These are phyloP conservation scores for Drosophila fungiperda DNA, from an alignment of 2,888 invertebrate genomes.

Conservation along the genomic window DNA sequence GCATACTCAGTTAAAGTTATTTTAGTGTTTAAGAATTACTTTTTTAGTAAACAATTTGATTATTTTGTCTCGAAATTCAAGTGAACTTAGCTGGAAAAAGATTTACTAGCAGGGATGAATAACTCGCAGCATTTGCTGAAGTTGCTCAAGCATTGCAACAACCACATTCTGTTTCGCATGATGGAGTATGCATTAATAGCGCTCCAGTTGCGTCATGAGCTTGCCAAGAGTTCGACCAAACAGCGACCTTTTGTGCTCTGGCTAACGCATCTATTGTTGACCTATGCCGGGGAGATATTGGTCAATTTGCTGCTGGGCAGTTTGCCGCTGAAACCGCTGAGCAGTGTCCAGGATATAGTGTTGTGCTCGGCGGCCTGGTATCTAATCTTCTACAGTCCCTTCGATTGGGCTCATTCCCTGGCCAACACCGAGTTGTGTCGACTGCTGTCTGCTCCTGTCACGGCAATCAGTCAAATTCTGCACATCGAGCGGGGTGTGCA, in stretches of 20 bases:
- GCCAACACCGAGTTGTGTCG: slow-evolving; percentile 46
- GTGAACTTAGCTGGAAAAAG: slow-evolving; percentile 14
- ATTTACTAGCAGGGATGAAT: slow-evolving; percentile 25
- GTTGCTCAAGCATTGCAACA: slow-evolving; percentile 52
- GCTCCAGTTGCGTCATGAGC: slow-evolving; percentile 63
- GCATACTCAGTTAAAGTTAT: slow-evolving; percentile 25
- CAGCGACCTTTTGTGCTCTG: slow-evolving; percentile 62
- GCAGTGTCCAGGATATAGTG: slow-evolving; percentile 52
- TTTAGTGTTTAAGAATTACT: slow-evolving; percentile 10
- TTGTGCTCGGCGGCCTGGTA: slow-evolving; percentile 61
- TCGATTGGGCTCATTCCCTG: slow-evolving; percentile 39
- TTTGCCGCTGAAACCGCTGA: slow-evolving; percentile 62
- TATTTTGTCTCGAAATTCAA: slow-evolving; percentile 57
- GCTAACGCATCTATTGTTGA: slow-evolving; percentile 58
- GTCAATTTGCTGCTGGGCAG: slow-evolving; percentile 60
- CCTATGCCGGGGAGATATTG: slow-evolving; percentile 65
- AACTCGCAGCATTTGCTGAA: slow-evolving; percentile 42
- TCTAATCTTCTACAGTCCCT: slow-evolving; percentile 64
- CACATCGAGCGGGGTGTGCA: slow-evolving; percentile 60
- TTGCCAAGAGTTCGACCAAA: slow-evolving; percentile 24
- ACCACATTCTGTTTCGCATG: slow-evolving; percentile 61
- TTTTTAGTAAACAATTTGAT: slow-evolving; percentile 36
- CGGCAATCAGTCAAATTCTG: slow-evolving; percentile 60
- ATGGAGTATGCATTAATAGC: slow-evolving; percentile 61
- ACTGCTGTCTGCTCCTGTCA: slow-evolving; percentile 46